phyloP scores from a whole-genome alignment of 2,113 vertebrate genomes.

The Melospiza georgiana region DNA sequence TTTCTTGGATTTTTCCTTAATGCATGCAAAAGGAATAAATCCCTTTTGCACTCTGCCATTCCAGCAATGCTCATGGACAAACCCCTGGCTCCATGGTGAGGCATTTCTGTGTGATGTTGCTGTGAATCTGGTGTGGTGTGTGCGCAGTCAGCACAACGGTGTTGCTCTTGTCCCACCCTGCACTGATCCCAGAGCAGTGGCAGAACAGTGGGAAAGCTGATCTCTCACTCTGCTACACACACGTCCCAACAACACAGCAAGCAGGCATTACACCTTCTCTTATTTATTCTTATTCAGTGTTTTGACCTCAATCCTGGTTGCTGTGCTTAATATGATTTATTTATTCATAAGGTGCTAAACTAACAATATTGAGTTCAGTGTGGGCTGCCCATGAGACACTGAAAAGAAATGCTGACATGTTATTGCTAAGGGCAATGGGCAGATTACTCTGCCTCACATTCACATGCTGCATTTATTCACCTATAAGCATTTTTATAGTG shows the following conservation, averaged over 20 bases:
- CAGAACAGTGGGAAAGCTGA: not conserved
- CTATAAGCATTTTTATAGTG: constrained; percentile 32
- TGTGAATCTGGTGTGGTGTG: not conserved
- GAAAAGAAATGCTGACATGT: constrained; percentile 10
- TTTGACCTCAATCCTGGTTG: constrained; percentile 7
- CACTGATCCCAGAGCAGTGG: not conserved
- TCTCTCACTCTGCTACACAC: not conserved
- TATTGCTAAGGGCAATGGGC: constrained; percentile 36
- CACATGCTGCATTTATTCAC: constrained; percentile 1
- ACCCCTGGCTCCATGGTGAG: not conserved
- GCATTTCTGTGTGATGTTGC: not conserved
- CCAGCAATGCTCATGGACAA: not conserved
- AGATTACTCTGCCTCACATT: not conserved
- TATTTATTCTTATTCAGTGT: not conserved
- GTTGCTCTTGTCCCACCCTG: not conserved
- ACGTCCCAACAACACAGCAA: not conserved
- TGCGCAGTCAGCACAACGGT: not conserved
- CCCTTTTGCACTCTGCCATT: not conserved
- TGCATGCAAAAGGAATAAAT: not conserved
- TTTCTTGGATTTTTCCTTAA: not conserved
- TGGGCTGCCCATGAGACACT: not conserved
- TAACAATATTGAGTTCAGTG: not conserved
- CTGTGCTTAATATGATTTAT: constrained; percentile 12
- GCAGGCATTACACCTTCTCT: not conserved
- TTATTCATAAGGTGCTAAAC: constrained; percentile 41